Percentiles rank a stretch among this genome's conserved stretches.
phyloP scores from a whole-genome alignment of 1,140 invertebrate species.

The Olivierus martensii region DNA sequence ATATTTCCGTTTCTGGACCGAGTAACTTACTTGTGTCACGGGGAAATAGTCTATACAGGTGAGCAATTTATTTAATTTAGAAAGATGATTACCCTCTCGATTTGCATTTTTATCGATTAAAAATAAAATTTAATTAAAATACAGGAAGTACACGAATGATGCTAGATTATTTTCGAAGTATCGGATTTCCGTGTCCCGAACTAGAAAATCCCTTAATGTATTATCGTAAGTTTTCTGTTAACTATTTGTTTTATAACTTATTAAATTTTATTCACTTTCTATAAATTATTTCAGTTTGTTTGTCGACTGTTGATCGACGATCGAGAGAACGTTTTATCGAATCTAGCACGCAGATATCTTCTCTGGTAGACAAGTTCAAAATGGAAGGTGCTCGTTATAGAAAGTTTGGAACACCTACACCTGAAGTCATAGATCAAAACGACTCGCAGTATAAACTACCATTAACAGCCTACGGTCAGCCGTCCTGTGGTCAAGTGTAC shows the following conservation, averaged over 20 bases:
- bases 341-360: constrained; percentile 79
- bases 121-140: too few species aligned
- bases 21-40: constrained; percentile 66
- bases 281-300: constrained; percentile 43
- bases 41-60: constrained; percentile 81
- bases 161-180: constrained; percentile 74
- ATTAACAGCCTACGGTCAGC: constrained; percentile 46
- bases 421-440: background rate
- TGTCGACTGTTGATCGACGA: constrained; percentile 76
- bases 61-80: too few species aligned
- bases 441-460: constrained; percentile 14
- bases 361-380: constrained; percentile 79
- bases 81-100: too few species aligned
- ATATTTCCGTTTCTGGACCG: constrained; percentile 76
- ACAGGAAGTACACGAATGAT: constrained; percentile 59
- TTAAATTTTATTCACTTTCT: background rate
- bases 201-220: constrained; percentile 87
- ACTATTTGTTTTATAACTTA: background rate
- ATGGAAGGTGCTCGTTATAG: constrained; percentile 52
- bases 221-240: constrained; percentile 51
- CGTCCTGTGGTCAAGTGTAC: constrained; percentile 51
- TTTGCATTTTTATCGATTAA: too few species aligned
- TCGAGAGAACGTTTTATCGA: constrained; percentile 76
- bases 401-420: constrained; percentile 29
- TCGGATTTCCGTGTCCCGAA: constrained; percentile 81